Conservation (phyloP, 2,888 invertebrate genomes). For the Diloba caeruleocephala region DNA sequence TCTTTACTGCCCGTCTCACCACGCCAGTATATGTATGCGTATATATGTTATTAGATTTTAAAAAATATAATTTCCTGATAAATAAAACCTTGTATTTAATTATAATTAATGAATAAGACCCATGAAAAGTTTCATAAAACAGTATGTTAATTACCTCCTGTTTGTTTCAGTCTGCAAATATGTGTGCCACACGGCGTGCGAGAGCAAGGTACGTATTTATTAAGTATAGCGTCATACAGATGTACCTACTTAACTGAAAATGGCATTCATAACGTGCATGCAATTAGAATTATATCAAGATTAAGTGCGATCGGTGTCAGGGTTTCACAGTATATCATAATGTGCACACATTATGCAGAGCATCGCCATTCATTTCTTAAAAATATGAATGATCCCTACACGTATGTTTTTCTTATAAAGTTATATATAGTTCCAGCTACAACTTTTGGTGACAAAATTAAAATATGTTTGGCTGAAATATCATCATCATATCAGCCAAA, state of each 20-base stretch:
- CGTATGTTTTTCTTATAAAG: no score
- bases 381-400: no score
- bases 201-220: conserved; percentile 91
- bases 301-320: conserved; percentile 43
- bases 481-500: no score
- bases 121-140: conserved; percentile 10
- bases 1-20: no score
- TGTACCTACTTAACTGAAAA: conserved; percentile 31
- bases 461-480: no score
- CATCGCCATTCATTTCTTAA: not conserved
- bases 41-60: not conserved
- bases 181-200: conserved; percentile 93
- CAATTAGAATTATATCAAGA: conserved; percentile 51
- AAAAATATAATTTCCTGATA: not conserved
- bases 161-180: conserved; percentile 94
- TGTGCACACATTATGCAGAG: conserved; percentile 13
- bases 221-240: conserved; percentile 10
- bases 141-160: conserved; percentile 48
- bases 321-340: conserved; percentile 34
- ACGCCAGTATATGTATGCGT: no score
- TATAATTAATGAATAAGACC: conserved; percentile 1
- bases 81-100: conserved; percentile 14
- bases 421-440: no score
- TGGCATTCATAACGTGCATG: conserved; percentile 40
- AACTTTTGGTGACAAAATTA: no score